Evolutionary conservation across 1,140 invertebrate genomes (phyloP).

Genomic region (Neodiprion pinetum): DNA sequence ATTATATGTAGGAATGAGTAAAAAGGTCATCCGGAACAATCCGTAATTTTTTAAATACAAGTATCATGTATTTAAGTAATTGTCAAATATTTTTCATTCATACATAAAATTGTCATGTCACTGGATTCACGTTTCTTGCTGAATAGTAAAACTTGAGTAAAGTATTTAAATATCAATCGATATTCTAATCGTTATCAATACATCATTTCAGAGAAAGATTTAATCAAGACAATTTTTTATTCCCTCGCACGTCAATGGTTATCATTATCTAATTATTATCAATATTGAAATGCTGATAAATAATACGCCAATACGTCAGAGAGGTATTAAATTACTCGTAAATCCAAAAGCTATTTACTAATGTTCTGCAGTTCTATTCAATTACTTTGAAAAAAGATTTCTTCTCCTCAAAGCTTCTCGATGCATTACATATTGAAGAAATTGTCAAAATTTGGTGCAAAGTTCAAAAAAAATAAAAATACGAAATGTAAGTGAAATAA

Average conservation of each 20-base stretch:
- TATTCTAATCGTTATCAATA: neutral
- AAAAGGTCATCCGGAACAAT: too few species aligned
- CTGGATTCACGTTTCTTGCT: too few species aligned
- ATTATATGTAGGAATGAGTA: neutral
- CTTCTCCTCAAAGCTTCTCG: neutral
- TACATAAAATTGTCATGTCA: too few species aligned
- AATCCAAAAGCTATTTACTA: neutral
- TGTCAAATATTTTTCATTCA: too few species aligned
- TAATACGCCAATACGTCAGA: neutral
- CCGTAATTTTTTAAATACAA: too few species aligned
- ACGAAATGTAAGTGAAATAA: neutral
- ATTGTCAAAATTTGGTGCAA: constrained; percentile 4
- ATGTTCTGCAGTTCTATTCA: neutral
- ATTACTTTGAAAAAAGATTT: neutral
- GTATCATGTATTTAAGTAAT: too few species aligned
- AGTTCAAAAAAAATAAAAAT: constrained; percentile 5
- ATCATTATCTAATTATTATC: neutral
- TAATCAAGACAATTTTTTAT: neutral
- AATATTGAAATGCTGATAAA: neutral
- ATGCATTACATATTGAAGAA: constrained; percentile 14
- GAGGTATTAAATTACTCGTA: neutral
- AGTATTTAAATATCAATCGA: too few species aligned
- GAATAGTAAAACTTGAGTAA: too few species aligned
- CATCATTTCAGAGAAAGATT: neutral
- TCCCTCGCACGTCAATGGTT: neutral